Evolutionary conservation across 2,888 invertebrate species (phyloP).

Genomic region (Oxycera nigricornis): DNA sequence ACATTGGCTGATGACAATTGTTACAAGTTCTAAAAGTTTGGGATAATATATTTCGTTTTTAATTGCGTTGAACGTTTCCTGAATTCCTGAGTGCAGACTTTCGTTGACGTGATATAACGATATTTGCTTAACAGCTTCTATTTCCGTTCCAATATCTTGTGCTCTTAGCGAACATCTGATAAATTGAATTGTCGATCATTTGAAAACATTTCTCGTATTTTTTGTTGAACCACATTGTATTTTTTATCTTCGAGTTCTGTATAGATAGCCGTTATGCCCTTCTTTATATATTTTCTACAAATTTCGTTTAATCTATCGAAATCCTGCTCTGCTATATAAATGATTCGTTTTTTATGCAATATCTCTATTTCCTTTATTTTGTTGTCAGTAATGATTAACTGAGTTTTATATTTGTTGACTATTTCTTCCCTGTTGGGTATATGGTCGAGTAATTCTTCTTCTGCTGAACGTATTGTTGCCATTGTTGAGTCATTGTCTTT

Average conservation of each 20-base stretch:
- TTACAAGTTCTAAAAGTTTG: constrained; percentile 36
- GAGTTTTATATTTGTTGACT: constrained; percentile 40
- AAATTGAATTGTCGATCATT: constrained; percentile 33
- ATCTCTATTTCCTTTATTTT: not conserved
- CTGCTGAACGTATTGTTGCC: constrained; percentile 36
- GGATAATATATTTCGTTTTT: constrained; percentile 26
- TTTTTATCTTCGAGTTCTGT: constrained; percentile 11
- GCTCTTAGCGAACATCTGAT: constrained; percentile 23
- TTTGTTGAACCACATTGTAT: not conserved
- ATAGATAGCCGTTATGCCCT: constrained; percentile 28
- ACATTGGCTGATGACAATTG: constrained; percentile 41
- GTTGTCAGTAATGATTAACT: constrained; percentile 29
- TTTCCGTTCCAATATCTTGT: constrained; percentile 35
- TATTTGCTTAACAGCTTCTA: constrained; percentile 38
- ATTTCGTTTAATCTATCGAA: constrained; percentile 15
- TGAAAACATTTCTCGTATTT: constrained; percentile 4
- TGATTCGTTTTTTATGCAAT: constrained; percentile 32
- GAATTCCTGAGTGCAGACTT: constrained; percentile 34
- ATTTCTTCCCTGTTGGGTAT: constrained; percentile 24
- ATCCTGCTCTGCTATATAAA: constrained; percentile 37
- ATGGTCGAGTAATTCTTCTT: constrained; percentile 42
- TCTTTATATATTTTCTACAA: not conserved
- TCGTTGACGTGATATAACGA: constrained; percentile 35
- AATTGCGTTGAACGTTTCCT: constrained; percentile 23
- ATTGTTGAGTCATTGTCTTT: not conserved